A percentile compares a stretch with the other conserved stretches of the same genome.
Evolutionary conservation across 1,140 invertebrate genomes (phyloP).

Genomic region (Drosophila jambulina): DNA sequence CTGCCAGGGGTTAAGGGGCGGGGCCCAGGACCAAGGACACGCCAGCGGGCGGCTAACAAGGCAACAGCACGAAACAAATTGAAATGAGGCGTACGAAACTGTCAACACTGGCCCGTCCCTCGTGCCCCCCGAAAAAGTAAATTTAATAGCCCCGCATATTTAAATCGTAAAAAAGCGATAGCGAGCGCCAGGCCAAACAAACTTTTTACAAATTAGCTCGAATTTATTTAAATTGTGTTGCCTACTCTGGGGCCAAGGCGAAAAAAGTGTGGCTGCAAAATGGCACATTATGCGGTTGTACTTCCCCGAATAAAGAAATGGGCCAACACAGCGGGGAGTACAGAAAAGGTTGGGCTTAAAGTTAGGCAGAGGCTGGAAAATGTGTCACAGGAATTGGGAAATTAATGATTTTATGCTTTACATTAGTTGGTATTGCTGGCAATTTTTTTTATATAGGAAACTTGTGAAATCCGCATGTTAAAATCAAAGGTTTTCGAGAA

Average conservation of each 20-base stretch:
- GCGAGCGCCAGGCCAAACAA: conserved; percentile 46
- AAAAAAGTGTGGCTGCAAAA: conserved; percentile 48
- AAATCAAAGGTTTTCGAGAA: neutral
- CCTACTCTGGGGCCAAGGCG: conserved; percentile 35
- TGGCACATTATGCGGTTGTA: conserved; percentile 28
- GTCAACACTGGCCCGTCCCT: conserved; percentile 31
- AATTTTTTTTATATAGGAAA: neutral
- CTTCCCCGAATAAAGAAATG: neutral
- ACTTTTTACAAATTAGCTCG: conserved; percentile 76
- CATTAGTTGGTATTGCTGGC: no score
- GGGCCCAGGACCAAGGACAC: conserved; percentile 31
- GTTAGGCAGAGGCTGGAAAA: neutral
- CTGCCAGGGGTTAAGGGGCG: conserved; percentile 20
- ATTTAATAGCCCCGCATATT: conserved; percentile 77
- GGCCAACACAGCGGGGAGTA: neutral
- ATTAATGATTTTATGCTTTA: neutral
- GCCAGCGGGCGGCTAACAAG: conserved; percentile 76
- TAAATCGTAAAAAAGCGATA: conserved; percentile 66
- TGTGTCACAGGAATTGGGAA: neutral
- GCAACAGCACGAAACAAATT: conserved; percentile 70
- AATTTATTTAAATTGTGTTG: conserved; percentile 78
- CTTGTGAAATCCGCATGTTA: neutral
- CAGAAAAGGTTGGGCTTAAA: neutral
- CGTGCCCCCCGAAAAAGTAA: neutral
- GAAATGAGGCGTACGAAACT: conserved; percentile 66